These are phyloP conservation scores for Acheta domesticus DNA, from an alignment of 2,888 invertebrate genomes.

Conservation along the genomic window DNA sequence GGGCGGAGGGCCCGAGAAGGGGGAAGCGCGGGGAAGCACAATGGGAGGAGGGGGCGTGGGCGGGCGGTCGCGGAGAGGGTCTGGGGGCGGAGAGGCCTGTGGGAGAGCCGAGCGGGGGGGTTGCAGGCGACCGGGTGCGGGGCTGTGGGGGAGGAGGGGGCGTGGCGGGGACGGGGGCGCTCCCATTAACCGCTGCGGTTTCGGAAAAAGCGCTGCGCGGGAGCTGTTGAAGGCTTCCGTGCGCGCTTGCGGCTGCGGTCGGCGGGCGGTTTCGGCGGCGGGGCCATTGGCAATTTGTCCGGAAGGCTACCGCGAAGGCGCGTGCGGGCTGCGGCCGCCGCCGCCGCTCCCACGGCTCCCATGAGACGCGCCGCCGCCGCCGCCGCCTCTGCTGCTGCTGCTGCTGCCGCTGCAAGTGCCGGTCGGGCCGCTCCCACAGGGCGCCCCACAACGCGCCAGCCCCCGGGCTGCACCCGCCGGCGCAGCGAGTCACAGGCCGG, in stretches of 20 bases:
- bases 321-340: not conserved
- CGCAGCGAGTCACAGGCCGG: too few relatives aligned
- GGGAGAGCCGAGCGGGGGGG: too few relatives aligned
- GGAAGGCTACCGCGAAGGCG: not conserved
- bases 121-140: not conserved
- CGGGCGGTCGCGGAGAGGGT: too few relatives aligned
- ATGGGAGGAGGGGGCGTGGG: too few relatives aligned
- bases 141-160: not conserved
- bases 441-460: not conserved
- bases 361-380: not conserved
- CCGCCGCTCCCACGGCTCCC: slow-evolving; percentile 6
- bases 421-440: not conserved
- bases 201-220: not conserved
- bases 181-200: not conserved
- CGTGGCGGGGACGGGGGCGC: not conserved
- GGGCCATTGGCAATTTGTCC: not conserved
- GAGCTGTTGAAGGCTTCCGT: slow-evolving; percentile 18
- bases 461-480: not conserved
- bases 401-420: not conserved
- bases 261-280: not conserved
- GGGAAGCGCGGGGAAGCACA: too few relatives aligned
- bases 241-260: not conserved
- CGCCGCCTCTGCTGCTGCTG: not conserved
- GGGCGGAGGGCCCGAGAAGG: too few relatives aligned
- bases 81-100: too few relatives aligned